Evolutionary conservation across 1,140 invertebrate species (phyloP).

Genomic region (Leptestheria dahalacensis): DNA sequence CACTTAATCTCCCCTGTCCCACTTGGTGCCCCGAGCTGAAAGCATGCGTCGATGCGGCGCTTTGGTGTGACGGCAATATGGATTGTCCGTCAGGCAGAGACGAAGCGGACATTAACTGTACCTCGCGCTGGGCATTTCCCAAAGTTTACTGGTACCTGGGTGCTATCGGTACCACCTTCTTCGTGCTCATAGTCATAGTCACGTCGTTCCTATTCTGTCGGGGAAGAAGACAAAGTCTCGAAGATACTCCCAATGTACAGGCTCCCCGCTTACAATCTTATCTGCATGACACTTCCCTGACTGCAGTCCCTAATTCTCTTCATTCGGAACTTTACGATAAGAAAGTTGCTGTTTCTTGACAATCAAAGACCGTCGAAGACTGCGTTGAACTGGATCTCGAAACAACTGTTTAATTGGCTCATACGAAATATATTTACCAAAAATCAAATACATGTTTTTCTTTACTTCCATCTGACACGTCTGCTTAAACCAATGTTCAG

Average conservation of each 20-base stretch:
- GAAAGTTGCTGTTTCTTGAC: slow-evolving; percentile 16
- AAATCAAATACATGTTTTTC: background rate
- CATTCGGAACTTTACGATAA: slow-evolving; percentile 8
- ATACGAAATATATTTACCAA: background rate
- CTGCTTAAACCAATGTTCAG: background rate
- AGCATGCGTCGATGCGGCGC: slow-evolving; percentile 69
- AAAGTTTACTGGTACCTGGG: slow-evolving; percentile 12
- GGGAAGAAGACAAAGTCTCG: background rate
- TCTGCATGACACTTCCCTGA: background rate
- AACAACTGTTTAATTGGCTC: slow-evolving; percentile 9
- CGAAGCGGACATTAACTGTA: slow-evolving; percentile 44
- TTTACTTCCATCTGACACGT: background rate
- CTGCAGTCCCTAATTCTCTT: background rate
- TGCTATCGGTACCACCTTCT: slow-evolving; percentile 8
- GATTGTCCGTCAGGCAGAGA: slow-evolving; percentile 79
- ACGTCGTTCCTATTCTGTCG: slow-evolving; percentile 4
- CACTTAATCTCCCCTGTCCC: slow-evolving; percentile 39
- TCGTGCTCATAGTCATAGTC: slow-evolving; percentile 8
- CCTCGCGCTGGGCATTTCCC: slow-evolving; percentile 3
- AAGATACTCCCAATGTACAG: background rate
- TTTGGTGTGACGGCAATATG: slow-evolving; percentile 71
- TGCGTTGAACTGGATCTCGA: slow-evolving; percentile 10
- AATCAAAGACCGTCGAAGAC: slow-evolving; percentile 4
- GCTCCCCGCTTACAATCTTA: background rate
- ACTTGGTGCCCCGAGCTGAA: slow-evolving; percentile 68